Evolutionary conservation across 2,888 invertebrate species (phyloP).

Genomic region (Automeris io): DNA sequence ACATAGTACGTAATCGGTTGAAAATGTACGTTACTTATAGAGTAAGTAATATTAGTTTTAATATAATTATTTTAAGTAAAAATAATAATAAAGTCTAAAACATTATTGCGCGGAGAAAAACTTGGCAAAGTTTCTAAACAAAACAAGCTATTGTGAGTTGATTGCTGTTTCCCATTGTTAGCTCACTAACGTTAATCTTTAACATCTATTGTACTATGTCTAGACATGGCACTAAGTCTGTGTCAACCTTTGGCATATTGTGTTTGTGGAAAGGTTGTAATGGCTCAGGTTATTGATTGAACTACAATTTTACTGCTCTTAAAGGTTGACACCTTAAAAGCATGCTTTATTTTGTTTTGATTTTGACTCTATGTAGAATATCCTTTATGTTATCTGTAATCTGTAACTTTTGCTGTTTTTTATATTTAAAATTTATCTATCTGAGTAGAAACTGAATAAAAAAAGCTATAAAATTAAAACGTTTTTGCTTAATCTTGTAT

Average conservation of each 20-base stretch:
- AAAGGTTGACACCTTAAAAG: background rate
- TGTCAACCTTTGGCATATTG: conserved; percentile 29
- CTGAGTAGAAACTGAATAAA: no score
- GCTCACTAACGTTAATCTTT: conserved; percentile 11
- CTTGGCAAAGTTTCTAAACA: conserved; percentile 1
- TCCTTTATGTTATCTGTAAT: no score
- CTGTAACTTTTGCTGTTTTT: no score
- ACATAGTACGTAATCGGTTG: no score
- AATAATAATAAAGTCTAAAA: background rate
- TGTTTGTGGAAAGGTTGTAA: conserved; percentile 33
- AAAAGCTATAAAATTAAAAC: no score
- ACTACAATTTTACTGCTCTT: background rate
- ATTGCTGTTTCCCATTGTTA: conserved; percentile 6
- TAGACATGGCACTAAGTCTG: conserved; percentile 19
- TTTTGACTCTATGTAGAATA: no score
- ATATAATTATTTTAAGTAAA: no score
- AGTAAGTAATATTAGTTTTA: no score
- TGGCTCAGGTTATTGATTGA: conserved; percentile 13
- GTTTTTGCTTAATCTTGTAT: no score
- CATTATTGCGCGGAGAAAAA: background rate
- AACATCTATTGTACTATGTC: conserved; percentile 4
- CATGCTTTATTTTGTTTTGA: no score
- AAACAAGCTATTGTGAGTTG: background rate
- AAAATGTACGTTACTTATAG: no score
- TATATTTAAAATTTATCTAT: no score